A percentile compares a stretch with the other conserved stretches of the same genome.
phyloP scores from a whole-genome alignment of 2,888 invertebrate species.

The Ashinkailepas kermadecensis region DNA sequence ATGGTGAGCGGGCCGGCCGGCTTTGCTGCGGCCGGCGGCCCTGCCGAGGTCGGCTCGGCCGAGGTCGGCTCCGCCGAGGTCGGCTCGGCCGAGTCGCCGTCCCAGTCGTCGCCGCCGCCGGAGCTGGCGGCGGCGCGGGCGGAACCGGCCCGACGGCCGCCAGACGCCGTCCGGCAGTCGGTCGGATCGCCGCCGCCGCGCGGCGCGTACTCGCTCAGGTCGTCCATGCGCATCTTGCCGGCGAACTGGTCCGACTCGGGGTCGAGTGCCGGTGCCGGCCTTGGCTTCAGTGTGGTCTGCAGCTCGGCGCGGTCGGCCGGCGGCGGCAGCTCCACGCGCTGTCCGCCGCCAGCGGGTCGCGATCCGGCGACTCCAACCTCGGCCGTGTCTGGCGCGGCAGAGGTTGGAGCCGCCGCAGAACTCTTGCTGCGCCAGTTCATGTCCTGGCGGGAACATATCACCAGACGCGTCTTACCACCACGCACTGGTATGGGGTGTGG shows the following conservation, averaged over 20 bases:
- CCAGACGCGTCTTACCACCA: background rate
- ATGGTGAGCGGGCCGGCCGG: background rate
- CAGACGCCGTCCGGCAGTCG: too few species aligned
- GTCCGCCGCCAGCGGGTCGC: background rate
- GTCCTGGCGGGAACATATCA: background rate
- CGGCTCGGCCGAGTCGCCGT: too few species aligned
- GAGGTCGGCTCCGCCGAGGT: background rate
- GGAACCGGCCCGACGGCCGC: too few species aligned
- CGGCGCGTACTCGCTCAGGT: background rate
- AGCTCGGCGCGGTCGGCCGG: background rate
- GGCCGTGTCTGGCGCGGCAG: background rate
- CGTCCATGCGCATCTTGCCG: constrained; percentile 19
- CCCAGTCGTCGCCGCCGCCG: background rate
- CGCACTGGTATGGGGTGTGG: too few species aligned
- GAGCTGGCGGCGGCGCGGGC: background rate
- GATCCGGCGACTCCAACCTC: background rate
- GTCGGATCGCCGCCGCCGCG: too few species aligned
- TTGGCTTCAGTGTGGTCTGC: background rate
- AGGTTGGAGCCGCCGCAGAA: background rate
- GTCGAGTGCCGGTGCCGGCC: background rate
- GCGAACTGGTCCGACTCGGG: background rate
- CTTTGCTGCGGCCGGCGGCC: background rate
- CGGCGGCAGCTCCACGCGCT: background rate
- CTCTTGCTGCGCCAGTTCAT: background rate
- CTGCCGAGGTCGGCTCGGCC: background rate